Percentiles rank a stretch among this genome's conserved stretches.
Evolutionary conservation across 2,888 invertebrate genomes (phyloP).

Genomic region (Sussaba pulchella): DNA sequence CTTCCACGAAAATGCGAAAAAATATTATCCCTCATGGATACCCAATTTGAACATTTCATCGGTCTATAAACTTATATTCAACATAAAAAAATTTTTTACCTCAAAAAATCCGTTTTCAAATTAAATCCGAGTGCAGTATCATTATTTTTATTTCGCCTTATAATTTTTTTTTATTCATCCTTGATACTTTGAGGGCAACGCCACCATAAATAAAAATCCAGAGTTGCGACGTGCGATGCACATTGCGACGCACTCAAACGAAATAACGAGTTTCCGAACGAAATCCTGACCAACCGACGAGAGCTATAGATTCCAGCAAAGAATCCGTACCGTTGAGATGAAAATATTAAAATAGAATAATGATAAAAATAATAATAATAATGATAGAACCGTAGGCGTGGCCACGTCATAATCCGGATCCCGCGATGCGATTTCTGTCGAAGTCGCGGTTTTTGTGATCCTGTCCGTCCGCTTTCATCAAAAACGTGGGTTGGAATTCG

Average conservation of each 20-base stretch:
- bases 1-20: background rate
- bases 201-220: conserved; percentile 23
- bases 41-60: background rate
- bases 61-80: no score
- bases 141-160: no score
- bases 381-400: conserved; percentile 55
- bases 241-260: background rate
- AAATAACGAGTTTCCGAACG: conserved; percentile 1
- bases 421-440: conserved; percentile 40
- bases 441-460: conserved; percentile 22
- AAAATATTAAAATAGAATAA: conserved; percentile 38
- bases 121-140: no score
- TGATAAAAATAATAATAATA: background rate
- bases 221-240: conserved; percentile 14
- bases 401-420: conserved; percentile 63
- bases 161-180: background rate
- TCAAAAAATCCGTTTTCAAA: no score
- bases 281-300: conserved; percentile 31
- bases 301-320: conserved; percentile 10
- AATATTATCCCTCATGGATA: background rate
- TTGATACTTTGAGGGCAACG: conserved; percentile 11
- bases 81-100: no score
- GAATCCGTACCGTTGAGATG: conserved; percentile 4
- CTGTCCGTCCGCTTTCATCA: conserved; percentile 53
- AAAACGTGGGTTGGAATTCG: conserved; percentile 64